Conservation (phyloP, 2,113 vertebrate genomes). For the Ranitomeya variabilis region DNA sequence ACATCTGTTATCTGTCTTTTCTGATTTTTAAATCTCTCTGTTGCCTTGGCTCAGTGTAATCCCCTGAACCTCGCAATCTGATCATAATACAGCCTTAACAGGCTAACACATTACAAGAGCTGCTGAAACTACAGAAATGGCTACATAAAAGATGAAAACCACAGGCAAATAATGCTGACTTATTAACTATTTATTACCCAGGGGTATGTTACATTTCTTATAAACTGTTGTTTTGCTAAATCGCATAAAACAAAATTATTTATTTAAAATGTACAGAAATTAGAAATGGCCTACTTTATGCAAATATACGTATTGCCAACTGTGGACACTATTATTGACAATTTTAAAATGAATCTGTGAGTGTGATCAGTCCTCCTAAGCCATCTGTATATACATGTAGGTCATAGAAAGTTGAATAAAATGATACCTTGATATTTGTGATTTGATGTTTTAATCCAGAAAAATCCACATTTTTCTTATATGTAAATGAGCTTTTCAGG, state of each 20-base stretch:
- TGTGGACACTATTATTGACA: not conserved
- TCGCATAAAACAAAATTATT: not conserved
- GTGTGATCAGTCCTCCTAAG: too few species aligned
- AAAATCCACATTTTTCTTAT: too few species aligned
- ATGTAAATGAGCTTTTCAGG: too few species aligned
- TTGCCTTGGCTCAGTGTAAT: conserved; percentile 3
- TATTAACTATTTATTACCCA: conserved; percentile 8
- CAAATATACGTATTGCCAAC: not conserved
- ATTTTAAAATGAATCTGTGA: too few species aligned
- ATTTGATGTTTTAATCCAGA: too few species aligned
- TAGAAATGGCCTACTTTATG: not conserved
- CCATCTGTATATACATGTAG: too few species aligned
- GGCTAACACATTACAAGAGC: conserved; percentile 10
- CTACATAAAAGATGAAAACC: conserved; percentile 1
- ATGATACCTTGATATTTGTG: too few species aligned
- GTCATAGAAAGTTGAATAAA: too few species aligned
- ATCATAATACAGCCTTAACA: conserved; percentile 23
- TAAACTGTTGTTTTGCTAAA: not conserved
- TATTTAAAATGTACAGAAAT: not conserved
- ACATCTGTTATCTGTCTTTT: conserved; percentile 34
- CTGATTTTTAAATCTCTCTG: conserved; percentile 2
- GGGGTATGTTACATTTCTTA: not conserved
- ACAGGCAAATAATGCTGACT: not conserved
- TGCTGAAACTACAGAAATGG: conserved; percentile 14
- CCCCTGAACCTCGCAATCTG: conserved; percentile 10